Base-by-base conservation (phyloP, 2,888 invertebrate species). In the Drosophila mulleri region DNA sequence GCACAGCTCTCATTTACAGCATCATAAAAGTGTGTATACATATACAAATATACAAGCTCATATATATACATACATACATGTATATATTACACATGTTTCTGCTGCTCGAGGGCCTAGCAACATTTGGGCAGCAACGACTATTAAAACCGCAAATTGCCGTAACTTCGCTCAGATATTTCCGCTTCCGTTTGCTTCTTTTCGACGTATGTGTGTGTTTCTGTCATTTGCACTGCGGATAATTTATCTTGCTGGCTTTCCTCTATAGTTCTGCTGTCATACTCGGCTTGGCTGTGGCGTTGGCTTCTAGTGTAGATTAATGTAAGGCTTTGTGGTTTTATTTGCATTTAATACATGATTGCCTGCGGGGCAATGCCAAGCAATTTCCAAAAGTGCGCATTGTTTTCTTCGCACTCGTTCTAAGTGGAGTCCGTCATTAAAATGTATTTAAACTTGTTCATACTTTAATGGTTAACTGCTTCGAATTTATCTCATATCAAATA, bases 101-200 rank as follows among this genome's bases (percentile, higher is more conserved):
- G 50, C 2, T 29, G 16, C 62, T 50, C 29, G 44, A 12, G 42
- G 60, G 37, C 23, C n/a, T 42, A 20, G 37, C n/a, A 18, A 50
- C 59, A 47, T 67, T 71, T 61, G 54, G 58, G 56, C 58, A 54
- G 14, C 58, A 66, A 56, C 64, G 20, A 72, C 70, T 79, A 69
- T 76, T 79, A 82, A 80, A 85, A 81, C 81, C 87, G 76, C 87
- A 88, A 88, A 86, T 86, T 87, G 89, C 82, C 77, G 72, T 72
- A 80, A 77, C 80, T 76, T 75, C 78, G 64, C 80, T 69, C 72
- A 80, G 78, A 74, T 80, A 83, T 90, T 80, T 90, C 89, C 90
- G 82, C 69, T 88, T 88, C 84, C 84, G 87, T 79, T 72, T 32
- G 26, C 29, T 50, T 29, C 18, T 47, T 11, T 14, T 57, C n/a